phyloP scores from a whole-genome alignment of 2,113 vertebrate genomes.

The Myanophis thanlyinensis region DNA sequence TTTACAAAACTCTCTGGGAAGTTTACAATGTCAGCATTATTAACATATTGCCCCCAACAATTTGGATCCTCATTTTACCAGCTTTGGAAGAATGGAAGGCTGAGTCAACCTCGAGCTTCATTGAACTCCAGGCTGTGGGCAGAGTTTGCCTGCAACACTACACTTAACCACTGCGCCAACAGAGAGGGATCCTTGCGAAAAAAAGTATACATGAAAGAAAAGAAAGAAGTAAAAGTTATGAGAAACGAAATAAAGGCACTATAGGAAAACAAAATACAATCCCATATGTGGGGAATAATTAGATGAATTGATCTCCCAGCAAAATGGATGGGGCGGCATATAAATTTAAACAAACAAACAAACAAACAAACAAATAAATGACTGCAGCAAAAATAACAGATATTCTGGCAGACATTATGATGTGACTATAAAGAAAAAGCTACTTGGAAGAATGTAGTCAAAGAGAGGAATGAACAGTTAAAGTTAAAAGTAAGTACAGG shows the following conservation, averaged over 20 bases:
- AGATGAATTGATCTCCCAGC: not conserved
- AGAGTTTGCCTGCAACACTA: not conserved
- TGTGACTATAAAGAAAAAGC: not conserved
- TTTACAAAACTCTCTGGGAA: not conserved
- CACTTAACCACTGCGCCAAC: not conserved
- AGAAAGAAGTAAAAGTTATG: not conserved
- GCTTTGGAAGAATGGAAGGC: not conserved
- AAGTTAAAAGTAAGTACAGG: not conserved
- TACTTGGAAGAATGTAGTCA: not conserved
- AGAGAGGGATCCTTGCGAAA: not conserved
- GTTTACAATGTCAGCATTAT: not conserved
- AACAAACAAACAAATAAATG: too few species aligned
- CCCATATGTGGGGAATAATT: not conserved
- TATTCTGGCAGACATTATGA: not conserved
- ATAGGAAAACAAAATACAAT: not conserved
- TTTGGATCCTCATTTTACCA: not conserved
- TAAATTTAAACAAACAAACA: too few species aligned
- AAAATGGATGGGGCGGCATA: too few species aligned
- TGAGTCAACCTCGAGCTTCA: not conserved
- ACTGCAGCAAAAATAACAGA: not conserved
- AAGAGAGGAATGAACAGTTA: not conserved
- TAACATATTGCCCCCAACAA: not conserved
- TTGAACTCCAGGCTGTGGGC: not conserved
- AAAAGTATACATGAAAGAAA: not conserved
- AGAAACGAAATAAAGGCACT: not conserved